Conservation (phyloP, 2,797 vertebrate genomes). For the Lagorchestes hirsutus region DNA sequence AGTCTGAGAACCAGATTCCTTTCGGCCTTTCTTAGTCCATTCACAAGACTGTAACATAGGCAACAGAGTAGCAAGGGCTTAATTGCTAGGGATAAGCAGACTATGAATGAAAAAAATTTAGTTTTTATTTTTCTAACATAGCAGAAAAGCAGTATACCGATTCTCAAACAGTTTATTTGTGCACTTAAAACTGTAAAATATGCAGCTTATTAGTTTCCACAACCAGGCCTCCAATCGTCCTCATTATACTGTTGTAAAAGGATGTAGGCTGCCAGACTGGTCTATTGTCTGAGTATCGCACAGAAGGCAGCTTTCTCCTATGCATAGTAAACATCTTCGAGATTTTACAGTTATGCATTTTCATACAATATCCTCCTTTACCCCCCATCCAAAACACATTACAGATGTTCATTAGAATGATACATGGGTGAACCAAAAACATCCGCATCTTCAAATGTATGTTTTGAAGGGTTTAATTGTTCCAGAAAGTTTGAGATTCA, state of each 20-base stretch:
- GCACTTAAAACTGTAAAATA: conserved; percentile 50
- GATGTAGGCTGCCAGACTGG: conserved; percentile 60
- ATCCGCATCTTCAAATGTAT: not conserved
- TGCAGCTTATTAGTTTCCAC: conserved; percentile 75
- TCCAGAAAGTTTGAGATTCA: conserved; percentile 58
- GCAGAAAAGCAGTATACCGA: conserved; percentile 41
- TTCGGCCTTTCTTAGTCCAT: conserved; percentile 40
- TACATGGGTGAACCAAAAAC: conserved; percentile 42
- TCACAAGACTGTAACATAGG: conserved; percentile 54
- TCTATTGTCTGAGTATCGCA: not conserved
- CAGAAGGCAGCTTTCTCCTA: conserved; percentile 55
- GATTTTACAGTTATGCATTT: conserved; percentile 68
- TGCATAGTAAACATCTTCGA: conserved; percentile 72
- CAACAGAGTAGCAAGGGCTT: conserved; percentile 45
- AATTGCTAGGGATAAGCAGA: not conserved
- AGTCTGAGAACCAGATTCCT: conserved; percentile 59
- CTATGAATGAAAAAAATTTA: conserved; percentile 11
- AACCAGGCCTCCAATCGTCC: conserved; percentile 62
- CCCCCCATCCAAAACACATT: conserved; percentile 28
- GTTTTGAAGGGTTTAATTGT: conserved; percentile 50
- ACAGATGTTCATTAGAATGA: conserved; percentile 54
- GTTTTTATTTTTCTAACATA: not conserved
- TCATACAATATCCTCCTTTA: conserved; percentile 63
- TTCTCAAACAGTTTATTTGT: conserved; percentile 75
- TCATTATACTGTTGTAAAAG: conserved; percentile 75